These are phyloP conservation scores for Seira sanloemensis DNA, from an alignment of 2,888 invertebrate genomes.

Conservation along the genomic window DNA sequence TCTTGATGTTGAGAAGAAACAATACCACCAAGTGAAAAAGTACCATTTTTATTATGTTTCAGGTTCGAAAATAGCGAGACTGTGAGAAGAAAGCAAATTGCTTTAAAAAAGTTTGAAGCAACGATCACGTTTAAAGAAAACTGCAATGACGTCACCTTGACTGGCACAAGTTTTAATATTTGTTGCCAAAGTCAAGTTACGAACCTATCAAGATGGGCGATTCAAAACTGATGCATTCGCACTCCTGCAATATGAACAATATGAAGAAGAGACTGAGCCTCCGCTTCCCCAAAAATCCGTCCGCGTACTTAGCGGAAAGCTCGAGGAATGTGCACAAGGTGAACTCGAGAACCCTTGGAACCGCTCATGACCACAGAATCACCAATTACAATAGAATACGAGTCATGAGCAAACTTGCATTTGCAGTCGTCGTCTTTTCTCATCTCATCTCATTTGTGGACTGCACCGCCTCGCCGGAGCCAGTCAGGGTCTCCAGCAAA, in stretches of 20 bases:
- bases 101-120: neutral
- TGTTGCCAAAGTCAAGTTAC: neutral
- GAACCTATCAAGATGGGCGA: neutral
- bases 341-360: conserved; percentile 35
- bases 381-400: conserved; percentile 64
- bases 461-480: conserved; percentile 48
- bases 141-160: neutral
- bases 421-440: conserved; percentile 38
- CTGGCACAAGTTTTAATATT: neutral
- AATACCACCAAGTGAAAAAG: too few species aligned
- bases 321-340: neutral
- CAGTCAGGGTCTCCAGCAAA: conserved; percentile 58
- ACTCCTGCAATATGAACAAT: neutral
- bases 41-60: too few species aligned
- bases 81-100: too few species aligned
- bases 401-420: conserved; percentile 8
- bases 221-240: neutral
- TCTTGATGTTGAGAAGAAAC: too few species aligned
- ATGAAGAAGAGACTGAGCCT: neutral
- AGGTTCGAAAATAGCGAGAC: too few species aligned
- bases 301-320: neutral
- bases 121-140: neutral
- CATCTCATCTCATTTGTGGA: conserved; percentile 44
- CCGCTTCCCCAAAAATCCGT: neutral
- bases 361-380: conserved; percentile 53